Conservation (phyloP, 1,140 invertebrate genomes). For the Drosophila novamexicana region DNA sequence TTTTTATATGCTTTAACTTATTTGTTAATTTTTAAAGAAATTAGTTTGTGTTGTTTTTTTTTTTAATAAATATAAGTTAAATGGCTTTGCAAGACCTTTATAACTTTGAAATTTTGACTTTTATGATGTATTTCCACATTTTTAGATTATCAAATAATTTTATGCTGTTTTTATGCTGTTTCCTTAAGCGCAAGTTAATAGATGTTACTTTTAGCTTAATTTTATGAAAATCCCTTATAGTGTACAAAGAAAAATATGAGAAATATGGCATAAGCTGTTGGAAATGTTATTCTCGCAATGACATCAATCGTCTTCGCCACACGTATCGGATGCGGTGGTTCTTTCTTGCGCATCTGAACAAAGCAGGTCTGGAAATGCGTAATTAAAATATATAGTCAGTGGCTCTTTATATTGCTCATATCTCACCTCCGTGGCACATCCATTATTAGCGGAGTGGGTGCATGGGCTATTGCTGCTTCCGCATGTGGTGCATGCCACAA, state of each 20-base stretch:
- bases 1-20: conserved; percentile 38
- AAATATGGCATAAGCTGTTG: conserved; percentile 95
- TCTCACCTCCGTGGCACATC: conserved; percentile 92
- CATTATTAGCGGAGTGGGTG: conserved; percentile 93
- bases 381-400: neutral
- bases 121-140: conserved; percentile 11
- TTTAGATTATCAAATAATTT: conserved; percentile 20
- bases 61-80: conserved; percentile 74
- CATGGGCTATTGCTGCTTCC: conserved; percentile 90
- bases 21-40: conserved; percentile 65
- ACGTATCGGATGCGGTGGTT: conserved; percentile 94
- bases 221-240: conserved; percentile 91
- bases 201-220: conserved; percentile 56
- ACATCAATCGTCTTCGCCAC: conserved; percentile 97
- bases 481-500: conserved; percentile 92
- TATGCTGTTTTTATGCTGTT: conserved; percentile 35
- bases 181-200: conserved; percentile 32
- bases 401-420: neutral
- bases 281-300: conserved; percentile 96
- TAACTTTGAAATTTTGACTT: conserved; percentile 34
- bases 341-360: conserved; percentile 93
- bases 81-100: conserved; percentile 66
- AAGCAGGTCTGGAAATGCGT: conserved; percentile 86
- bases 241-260: conserved; percentile 97
- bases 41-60: conserved; percentile 80